Percentiles rank a stretch among this genome's conserved stretches.
These are phyloP conservation scores for Etheostoma nigrum DNA, from an alignment of 2,797 vertebrate genomes.

Conservation along the genomic window DNA sequence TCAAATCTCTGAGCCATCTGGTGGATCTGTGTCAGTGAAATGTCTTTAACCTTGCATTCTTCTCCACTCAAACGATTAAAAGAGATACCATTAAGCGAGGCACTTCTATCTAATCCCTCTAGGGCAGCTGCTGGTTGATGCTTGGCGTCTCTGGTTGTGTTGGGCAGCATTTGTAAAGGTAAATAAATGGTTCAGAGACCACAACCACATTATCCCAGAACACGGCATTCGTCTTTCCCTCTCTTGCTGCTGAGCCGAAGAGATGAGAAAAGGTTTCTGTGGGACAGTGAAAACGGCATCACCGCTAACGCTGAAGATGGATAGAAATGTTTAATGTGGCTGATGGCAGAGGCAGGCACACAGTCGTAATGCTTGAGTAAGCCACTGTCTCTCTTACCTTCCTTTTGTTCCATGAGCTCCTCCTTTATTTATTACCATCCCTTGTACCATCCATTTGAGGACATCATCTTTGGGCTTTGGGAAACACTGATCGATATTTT, in stretches of 20 bases:
- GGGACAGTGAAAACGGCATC: constrained; percentile 28
- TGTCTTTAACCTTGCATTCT: constrained; percentile 11
- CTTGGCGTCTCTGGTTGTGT: constrained; percentile 12
- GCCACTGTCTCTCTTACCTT: constrained; percentile 39
- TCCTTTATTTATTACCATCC: constrained; percentile 49
- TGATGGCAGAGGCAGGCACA: constrained; percentile 59
- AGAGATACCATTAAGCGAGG: constrained; percentile 34
- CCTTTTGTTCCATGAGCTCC: constrained; percentile 30
- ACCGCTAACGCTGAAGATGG: constrained; percentile 38
- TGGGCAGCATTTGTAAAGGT: constrained; percentile 35
- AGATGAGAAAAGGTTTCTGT: constrained; percentile 26
- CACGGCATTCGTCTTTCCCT: neutral
- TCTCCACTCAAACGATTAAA: constrained; percentile 4
- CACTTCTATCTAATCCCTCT: constrained; percentile 29
- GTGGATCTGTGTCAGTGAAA: constrained; percentile 5
- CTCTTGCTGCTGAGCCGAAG: constrained; percentile 1
- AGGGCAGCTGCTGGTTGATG: constrained; percentile 26
- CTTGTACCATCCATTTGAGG: neutral
- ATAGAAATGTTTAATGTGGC: constrained; percentile 57
- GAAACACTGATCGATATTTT: no score
- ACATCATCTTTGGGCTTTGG: no score
- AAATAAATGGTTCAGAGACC: constrained; percentile 37
- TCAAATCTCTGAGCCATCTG: constrained; percentile 12
- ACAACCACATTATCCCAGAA: constrained; percentile 8
- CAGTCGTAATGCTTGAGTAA: constrained; percentile 52